A percentile compares a stretch with the other conserved stretches of the same genome.
phyloP scores from a whole-genome alignment of 2,797 vertebrate species.

The Geotrypetes seraphini region DNA sequence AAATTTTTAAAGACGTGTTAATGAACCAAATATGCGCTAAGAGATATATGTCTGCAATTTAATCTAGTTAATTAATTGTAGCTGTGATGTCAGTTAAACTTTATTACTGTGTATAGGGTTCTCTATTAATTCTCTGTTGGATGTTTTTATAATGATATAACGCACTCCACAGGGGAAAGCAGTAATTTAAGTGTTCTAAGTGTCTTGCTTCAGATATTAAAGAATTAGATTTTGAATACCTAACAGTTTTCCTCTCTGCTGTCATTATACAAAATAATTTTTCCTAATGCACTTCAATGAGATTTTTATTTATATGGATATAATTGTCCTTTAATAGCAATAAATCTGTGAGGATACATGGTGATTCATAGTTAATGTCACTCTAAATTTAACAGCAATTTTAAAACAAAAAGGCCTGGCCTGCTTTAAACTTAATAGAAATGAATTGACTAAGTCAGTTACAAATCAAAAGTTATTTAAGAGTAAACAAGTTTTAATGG shows the following conservation, averaged over 20 bases:
- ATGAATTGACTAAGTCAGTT: conserved; percentile 9
- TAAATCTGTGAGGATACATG: conserved; percentile 24
- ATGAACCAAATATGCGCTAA: too few species aligned
- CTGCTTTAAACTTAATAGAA: conserved; percentile 14
- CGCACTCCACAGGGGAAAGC: too few species aligned
- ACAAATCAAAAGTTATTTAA: conserved; percentile 19
- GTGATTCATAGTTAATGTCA: conserved; percentile 30
- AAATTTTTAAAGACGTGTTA: too few species aligned
- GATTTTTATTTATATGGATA: conserved; percentile 15
- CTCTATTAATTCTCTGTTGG: conserved; percentile 1
- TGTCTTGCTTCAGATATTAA: neutral
- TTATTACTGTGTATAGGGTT: too few species aligned
- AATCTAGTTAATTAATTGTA: neutral
- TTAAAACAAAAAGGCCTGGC: conserved; percentile 16
- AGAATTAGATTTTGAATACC: neutral
- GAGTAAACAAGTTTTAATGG: conserved; percentile 16
- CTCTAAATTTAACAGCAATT: conserved; percentile 23
- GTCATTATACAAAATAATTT: conserved; percentile 18
- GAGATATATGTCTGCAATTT: too few species aligned
- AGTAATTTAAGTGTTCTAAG: too few species aligned
- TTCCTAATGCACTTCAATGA: conserved; percentile 29
- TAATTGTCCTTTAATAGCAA: conserved; percentile 31
- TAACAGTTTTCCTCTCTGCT: conserved; percentile 23
- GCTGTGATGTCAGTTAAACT: neutral
- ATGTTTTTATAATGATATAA: conserved; percentile 11